These are phyloP conservation scores for Rhagologus leucostigma DNA, from an alignment of 2,113 vertebrate species.

Conservation along the genomic window DNA sequence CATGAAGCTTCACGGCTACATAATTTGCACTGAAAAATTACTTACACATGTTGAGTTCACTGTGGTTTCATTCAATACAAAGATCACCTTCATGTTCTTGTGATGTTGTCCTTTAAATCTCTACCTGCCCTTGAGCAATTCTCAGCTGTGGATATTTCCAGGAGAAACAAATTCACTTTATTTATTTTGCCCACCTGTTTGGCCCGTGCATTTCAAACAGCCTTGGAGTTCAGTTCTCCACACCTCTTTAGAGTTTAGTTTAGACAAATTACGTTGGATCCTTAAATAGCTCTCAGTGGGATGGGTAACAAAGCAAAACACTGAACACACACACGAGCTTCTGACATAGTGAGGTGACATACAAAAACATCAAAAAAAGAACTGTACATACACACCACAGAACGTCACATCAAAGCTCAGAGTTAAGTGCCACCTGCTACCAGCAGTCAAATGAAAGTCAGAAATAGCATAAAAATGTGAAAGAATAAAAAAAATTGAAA, in stretches of 20 bases:
- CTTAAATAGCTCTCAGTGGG: background rate
- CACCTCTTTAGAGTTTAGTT: background rate
- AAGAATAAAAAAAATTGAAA: background rate
- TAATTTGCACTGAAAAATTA: background rate
- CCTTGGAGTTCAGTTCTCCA: background rate
- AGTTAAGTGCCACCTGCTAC: background rate
- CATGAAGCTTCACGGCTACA: fast-evolving
- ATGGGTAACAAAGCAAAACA: background rate
- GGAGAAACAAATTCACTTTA: background rate
- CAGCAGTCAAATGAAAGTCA: background rate
- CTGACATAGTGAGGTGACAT: background rate
- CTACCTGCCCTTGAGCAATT: background rate
- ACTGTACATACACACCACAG: background rate
- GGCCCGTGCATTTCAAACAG: background rate
- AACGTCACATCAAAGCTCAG: background rate
- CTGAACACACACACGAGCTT: background rate
- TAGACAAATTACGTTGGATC: background rate
- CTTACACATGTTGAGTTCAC: fast-evolving
- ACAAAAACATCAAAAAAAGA: background rate
- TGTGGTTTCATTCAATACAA: background rate
- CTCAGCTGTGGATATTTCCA: background rate
- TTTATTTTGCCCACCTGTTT: background rate
- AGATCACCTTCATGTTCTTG: background rate
- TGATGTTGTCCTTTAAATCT: background rate
- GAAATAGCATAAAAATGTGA: background rate